Evolutionary conservation across 2,888 invertebrate genomes (phyloP), one percentile per base, ranked within the genome.

Genomic region (Hemicrepidius hirtus): DNA sequence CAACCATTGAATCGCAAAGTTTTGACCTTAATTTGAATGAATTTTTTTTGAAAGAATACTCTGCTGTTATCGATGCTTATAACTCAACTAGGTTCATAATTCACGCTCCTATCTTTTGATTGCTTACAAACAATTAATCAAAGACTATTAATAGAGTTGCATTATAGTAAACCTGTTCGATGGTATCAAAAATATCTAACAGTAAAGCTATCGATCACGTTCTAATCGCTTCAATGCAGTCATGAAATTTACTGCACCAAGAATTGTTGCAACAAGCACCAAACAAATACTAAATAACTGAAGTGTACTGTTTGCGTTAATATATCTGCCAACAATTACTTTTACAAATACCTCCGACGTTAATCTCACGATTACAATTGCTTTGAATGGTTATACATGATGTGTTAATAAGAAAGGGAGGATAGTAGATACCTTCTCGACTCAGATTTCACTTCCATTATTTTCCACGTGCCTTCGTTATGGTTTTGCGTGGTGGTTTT

Each of bases 151-250:
- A 21, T 28, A 53, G 20, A 53, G 16, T 16, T 28, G 53, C 53
- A 44, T n/a, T 50, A 24, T 3, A 1, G 50, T 7, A 40, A 57
- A 57, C 20, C 10, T 9, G 20, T 28, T 57, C 13, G 21, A 0
- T 20, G 13, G 3, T 13, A 37, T 57, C n/a, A 37, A 10, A 57
- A 57, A 13, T 20, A 57, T 37, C 37, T 35, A 37, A 24, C 37
- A 57, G 6, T 37, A 37, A 46, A 32, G 57, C 57, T 18, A 57
- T 57, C 35, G 18, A 40, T 57, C 57, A 57, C 57, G 35, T 37
- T 57, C 57, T 57, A 57, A 57, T 57, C 57, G 57, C 37, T 57
- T n/a, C 20, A 57, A 37, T 20, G 57, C 37, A 18, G 18, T 57
- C 57, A 12, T 20, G 57, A 21, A 57, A 57, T 37, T 37, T 37